Evolutionary conservation across 2,113 vertebrate genomes (phyloP).

Genomic region (Erythrocebus patas): DNA sequence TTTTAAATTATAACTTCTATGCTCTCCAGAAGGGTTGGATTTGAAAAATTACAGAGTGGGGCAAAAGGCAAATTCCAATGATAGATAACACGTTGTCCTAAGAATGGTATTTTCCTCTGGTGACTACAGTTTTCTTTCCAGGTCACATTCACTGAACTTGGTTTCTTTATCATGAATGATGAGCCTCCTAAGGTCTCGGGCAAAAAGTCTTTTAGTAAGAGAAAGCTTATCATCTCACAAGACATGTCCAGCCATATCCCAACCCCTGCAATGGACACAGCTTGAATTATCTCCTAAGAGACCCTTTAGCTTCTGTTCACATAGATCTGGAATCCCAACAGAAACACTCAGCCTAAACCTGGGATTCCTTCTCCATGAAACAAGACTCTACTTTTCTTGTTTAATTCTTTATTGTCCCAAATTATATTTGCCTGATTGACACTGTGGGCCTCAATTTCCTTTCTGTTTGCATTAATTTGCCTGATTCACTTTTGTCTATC

Average conservation of each 20-base stretch:
- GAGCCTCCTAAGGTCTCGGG: not conserved
- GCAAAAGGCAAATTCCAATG: not conserved
- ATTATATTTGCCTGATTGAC: not conserved
- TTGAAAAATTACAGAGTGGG: conserved; percentile 8
- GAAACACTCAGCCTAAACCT: not conserved
- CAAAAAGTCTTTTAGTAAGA: not conserved
- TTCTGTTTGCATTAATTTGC: not conserved
- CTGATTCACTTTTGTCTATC: not conserved
- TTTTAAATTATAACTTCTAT: not conserved
- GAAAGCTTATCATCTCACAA: not conserved
- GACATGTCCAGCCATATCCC: not conserved
- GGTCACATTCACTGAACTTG: not conserved
- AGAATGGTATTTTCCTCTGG: not conserved
- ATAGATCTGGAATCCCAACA: not conserved
- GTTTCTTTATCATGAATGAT: not conserved
- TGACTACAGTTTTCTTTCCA: not conserved
- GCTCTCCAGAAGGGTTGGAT: not conserved
- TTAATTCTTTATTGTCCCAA: not conserved
- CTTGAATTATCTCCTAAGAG: not conserved
- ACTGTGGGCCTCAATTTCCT: not conserved
- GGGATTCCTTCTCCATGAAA: not conserved
- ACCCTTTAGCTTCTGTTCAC: not conserved
- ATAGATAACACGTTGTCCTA: not conserved
- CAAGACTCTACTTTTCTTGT: not conserved
- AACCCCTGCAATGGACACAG: not conserved